Evolutionary conservation across 2,888 invertebrate species (phyloP).

Genomic region (Macrophya annulata): DNA sequence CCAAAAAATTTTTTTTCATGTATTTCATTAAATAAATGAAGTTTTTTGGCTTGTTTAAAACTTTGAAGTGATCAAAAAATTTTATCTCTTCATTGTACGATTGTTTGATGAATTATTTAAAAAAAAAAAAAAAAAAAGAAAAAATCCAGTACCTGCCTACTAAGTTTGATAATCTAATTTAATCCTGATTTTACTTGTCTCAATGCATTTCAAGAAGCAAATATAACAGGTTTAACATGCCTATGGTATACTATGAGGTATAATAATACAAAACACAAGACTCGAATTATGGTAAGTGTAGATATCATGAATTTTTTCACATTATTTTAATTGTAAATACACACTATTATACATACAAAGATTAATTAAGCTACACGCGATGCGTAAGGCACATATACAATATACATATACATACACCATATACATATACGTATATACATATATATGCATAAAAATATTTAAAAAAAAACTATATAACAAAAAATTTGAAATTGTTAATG

Average conservation of each 20-base stretch:
- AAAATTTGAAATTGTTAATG: neutral
- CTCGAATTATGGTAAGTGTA: constrained; percentile 38
- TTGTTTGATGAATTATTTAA: neutral
- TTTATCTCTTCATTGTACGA: neutral
- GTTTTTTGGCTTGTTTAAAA: constrained; percentile 26
- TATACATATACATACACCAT: neutral
- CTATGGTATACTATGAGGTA: neutral
- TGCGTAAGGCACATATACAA: neutral
- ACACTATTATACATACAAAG: constrained; percentile 4
- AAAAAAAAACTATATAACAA: neutral
- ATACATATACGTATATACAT: neutral
- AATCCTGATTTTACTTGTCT: neutral
- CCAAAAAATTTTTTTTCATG: no score
- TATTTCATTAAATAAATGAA: neutral
- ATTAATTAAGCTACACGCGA: constrained; percentile 2
- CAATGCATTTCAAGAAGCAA: neutral
- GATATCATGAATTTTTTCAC: constrained; percentile 1
- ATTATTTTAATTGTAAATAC: constrained; percentile 33
- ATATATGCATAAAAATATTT: neutral
- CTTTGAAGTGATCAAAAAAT: constrained; percentile 31
- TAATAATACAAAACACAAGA: constrained; percentile 3
- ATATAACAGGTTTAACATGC: neutral
- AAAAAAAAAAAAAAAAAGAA: neutral
- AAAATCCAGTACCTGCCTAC: neutral
- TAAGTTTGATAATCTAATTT: neutral